Base-by-base conservation (phyloP, 2,113 vertebrate species). In the Azemiops feae region DNA sequence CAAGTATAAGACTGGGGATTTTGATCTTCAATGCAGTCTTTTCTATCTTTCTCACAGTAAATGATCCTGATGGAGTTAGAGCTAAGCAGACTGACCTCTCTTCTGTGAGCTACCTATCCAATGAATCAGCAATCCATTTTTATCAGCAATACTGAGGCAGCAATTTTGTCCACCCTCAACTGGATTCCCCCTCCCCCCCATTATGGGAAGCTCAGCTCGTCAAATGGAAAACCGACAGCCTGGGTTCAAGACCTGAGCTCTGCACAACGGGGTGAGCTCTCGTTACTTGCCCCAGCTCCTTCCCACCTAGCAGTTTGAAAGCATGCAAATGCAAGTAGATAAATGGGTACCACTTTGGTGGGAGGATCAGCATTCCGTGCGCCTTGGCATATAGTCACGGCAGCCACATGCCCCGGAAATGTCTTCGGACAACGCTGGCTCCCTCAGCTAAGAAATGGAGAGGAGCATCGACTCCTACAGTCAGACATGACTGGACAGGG, bases 11-110 rank as follows among this genome's bases (percentile, higher is more conserved):
- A 54, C 88, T 96, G 95, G 97, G 1, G 4, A 96, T 97, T 97
- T 96, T 97, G 95, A 96, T 97, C 94, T 97, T 96, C 96, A 96
- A 95, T 96, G 96, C 97, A 96, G 97, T 97, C 94, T 96, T 96
- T 96, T 95, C 60, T 96, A 93, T 95, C 94, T 93, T 97, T 98
- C 96, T 96, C 96, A 97, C 96, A 4, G 20, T 96, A 97, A 96
- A 96, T 97, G 96, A 97, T 96, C 93, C 95, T 97, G 94, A 96
- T 95, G 95, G 96, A 97, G 96, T 96, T 96, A 96, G 57, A 97
- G 27, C 89, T 93, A 94, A 96, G 93, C 88, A 96, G 93, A 95
- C 96, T 95, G 64, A 25, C 87, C 97, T 97, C 86, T 97, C 93
- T 93, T 95, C 94, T 96, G 95, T 95, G 93, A 94, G 95, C 94